Evolutionary conservation across 2,113 vertebrate genomes (phyloP).

Genomic region (Cochlearius cochlearius): DNA sequence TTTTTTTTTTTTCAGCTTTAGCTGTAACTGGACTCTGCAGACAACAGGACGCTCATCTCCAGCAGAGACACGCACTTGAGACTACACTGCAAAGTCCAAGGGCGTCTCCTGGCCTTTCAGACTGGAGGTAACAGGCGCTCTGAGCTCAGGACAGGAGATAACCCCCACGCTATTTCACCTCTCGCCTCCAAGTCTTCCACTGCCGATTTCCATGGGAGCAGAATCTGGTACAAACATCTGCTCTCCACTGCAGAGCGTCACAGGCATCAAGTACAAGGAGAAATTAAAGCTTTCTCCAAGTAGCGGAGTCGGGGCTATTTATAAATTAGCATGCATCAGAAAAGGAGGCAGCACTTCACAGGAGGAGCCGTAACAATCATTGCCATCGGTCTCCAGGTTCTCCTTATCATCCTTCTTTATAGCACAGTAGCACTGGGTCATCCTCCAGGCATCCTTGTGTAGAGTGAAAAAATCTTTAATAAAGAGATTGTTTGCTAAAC

Average conservation of each 20-base stretch:
- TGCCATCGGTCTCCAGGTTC: not conserved
- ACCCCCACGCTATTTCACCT: not conserved
- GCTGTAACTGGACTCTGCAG: not conserved
- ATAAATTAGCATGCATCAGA: not conserved
- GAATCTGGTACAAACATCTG: not conserved
- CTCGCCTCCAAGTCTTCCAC: not conserved
- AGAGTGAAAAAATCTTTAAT: not conserved
- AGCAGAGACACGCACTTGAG: not conserved
- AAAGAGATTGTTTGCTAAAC: not conserved
- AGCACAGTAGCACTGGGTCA: not conserved
- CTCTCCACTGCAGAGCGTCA: not conserved
- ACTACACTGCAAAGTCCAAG: not conserved
- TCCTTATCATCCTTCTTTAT: not conserved
- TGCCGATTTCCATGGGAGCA: not conserved
- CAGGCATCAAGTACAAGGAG: not conserved
- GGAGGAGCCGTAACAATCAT: not conserved
- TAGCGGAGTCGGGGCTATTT: not conserved
- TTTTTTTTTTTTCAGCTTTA: not conserved
- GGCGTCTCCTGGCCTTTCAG: not conserved
- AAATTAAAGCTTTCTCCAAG: not conserved
- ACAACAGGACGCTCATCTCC: not conserved
- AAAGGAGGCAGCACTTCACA: not conserved
- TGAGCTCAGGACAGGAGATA: not conserved
- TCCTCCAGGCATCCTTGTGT: not conserved
- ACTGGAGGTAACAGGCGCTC: not conserved